Conservation (phyloP, 2,888 invertebrate species). For the Antitype chi region DNA sequence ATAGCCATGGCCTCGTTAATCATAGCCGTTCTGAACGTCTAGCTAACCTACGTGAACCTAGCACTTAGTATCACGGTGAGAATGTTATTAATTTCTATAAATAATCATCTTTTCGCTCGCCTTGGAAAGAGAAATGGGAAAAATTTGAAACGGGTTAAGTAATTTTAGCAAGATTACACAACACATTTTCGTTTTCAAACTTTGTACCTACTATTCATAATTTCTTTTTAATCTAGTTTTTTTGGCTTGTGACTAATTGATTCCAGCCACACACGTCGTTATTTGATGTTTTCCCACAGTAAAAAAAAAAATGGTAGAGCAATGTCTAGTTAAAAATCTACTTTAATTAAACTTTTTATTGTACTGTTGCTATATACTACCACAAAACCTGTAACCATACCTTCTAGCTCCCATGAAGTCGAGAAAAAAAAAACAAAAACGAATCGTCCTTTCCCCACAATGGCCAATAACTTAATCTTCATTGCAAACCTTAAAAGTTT, state of each 20-base stretch:
- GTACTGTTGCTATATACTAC: neutral
- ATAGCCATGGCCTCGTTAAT: conserved; percentile 87
- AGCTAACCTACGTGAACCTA: conserved; percentile 76
- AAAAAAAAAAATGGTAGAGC: too few species aligned
- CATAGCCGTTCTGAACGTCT: conserved; percentile 77
- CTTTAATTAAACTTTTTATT: neutral
- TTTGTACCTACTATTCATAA: neutral
- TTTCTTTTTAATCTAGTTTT: neutral
- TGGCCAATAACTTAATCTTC: conserved; percentile 52
- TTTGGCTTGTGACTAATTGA: too few species aligned
- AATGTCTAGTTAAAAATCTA: too few species aligned
- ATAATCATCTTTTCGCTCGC: conserved; percentile 44
- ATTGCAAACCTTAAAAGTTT: conserved; percentile 69
- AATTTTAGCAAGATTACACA: neutral
- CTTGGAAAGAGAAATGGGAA: conserved; percentile 13
- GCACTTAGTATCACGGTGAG: conserved; percentile 63
- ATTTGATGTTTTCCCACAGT: too few species aligned
- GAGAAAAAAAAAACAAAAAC: conserved; percentile 9
- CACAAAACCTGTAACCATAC: neutral
- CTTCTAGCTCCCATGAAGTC: neutral
- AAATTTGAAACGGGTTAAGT: neutral
- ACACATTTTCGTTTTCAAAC: neutral
- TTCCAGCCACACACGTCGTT: too few species aligned
- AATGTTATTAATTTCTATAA: conserved; percentile 65
- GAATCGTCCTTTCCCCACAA: conserved; percentile 36